phyloP scores from a whole-genome alignment of 2,888 invertebrate genomes.

The Tubiluchus corallicola region DNA sequence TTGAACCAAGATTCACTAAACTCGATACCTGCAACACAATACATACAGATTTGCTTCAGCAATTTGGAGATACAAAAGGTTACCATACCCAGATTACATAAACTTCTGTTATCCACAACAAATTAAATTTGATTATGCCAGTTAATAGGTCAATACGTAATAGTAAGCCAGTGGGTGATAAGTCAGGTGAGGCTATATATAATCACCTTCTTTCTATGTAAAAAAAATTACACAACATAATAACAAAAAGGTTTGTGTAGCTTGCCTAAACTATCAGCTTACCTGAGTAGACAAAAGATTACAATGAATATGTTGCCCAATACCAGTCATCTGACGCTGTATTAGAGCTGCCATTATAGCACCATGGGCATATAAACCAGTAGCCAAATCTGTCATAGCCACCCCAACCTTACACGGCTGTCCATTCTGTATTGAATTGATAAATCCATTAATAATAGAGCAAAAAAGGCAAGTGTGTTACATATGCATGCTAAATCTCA shows the following conservation, averaged over 20 bases:
- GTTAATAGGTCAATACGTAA: too few relatives aligned
- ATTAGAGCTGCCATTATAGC: conserved; percentile 78
- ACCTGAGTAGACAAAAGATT: conserved; percentile 77
- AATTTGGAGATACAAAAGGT: conserved; percentile 5
- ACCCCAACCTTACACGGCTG: conserved; percentile 79
- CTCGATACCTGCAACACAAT: conserved; percentile 39
- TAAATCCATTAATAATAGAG: neutral
- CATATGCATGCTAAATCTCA: neutral
- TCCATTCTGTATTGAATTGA: conserved; percentile 37
- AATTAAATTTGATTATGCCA: neutral
- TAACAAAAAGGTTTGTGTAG: too few relatives aligned
- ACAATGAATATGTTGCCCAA: conserved; percentile 81
- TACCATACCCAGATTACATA: neutral
- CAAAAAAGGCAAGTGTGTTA: neutral
- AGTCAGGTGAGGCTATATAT: too few relatives aligned
- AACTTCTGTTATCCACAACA: conserved; percentile 1
- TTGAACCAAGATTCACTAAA: conserved; percentile 70
- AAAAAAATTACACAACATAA: too few relatives aligned
- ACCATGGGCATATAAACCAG: conserved; percentile 82
- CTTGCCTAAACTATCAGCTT: conserved; percentile 2
- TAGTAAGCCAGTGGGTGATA: too few relatives aligned
- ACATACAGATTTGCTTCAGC: neutral
- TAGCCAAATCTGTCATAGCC: conserved; percentile 76
- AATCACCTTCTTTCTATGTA: too few relatives aligned
- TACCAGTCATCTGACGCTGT: conserved; percentile 51